These are phyloP conservation scores for Epizoanthus fatuus DNA, from an alignment of 92 coral and sea anemone genomes.

Conservation along the genomic window DNA sequence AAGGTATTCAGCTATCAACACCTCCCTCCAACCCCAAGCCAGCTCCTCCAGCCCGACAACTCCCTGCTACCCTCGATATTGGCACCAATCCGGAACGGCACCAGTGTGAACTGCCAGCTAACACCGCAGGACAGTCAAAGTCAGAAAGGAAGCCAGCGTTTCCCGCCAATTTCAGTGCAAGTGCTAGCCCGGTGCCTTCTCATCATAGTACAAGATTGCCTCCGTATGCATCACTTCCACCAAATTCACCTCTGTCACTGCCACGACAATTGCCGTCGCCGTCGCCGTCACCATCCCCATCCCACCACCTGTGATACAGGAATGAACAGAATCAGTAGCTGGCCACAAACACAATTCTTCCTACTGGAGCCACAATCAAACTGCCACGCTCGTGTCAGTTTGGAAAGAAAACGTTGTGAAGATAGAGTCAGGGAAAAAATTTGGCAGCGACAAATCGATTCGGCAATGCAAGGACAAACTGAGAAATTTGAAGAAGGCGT, in stretches of 20 bases:
- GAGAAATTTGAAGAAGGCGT: neutral
- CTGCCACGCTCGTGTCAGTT: too few species aligned
- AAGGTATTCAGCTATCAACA: too few species aligned
- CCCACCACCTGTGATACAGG: neutral
- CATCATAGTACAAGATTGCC: neutral
- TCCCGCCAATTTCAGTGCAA: neutral
- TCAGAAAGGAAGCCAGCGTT: too few species aligned
- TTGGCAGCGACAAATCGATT: neutral
- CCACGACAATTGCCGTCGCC: neutral
- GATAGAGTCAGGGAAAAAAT: too few species aligned
- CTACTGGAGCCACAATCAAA: constrained; percentile 8
- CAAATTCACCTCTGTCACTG: constrained; percentile 7
- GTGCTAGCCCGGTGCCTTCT: constrained; percentile 14
- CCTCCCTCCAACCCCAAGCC: too few species aligned
- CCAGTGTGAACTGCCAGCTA: too few species aligned
- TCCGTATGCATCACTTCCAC: constrained; percentile 15
- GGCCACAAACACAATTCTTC: constrained; percentile 12
- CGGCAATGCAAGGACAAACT: neutral
- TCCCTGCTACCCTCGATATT: too few species aligned
- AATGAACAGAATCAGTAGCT: constrained; percentile 2
- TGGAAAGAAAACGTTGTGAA: too few species aligned
- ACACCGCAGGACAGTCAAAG: too few species aligned
- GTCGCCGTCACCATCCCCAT: neutral
- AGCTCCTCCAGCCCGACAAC: too few species aligned
- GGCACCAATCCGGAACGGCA: too few species aligned